Conservation (phyloP, 2,888 invertebrate genomes). For the Ophioninae sp. region DNA sequence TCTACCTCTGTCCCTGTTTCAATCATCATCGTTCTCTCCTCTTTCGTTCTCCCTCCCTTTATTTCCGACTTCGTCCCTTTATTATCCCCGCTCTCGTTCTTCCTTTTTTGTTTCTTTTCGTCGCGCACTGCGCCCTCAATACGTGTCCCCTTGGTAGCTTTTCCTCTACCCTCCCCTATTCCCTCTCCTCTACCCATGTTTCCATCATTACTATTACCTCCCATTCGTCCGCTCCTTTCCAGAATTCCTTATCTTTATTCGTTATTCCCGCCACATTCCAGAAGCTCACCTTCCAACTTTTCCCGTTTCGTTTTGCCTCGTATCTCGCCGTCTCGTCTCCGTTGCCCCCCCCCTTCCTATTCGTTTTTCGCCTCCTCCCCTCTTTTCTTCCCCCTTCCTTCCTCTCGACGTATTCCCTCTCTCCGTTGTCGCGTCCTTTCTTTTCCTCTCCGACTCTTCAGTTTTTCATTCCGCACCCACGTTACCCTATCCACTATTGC, state of each 20-base stretch:
- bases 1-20: constrained; percentile 28
- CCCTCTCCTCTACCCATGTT: constrained; percentile 7
- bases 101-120: constrained; percentile 51
- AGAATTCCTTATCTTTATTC: constrained; percentile 7
- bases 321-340: not conserved
- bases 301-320: not conserved
- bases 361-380: not conserved
- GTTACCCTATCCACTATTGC: too few species aligned
- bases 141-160: not conserved
- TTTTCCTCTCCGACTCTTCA: not conserved
- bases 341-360: not conserved
- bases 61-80: constrained; percentile 37
- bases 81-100: constrained; percentile 58
- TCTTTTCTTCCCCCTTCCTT: not conserved
- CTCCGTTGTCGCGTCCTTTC: not conserved
- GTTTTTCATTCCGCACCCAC: constrained; percentile 2
- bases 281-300: not conserved
- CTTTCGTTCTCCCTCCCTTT: constrained; percentile 1
- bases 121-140: constrained; percentile 5
- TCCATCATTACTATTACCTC: constrained; percentile 4
- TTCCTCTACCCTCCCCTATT: not conserved
- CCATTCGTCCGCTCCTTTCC: not conserved
- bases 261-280: not conserved
- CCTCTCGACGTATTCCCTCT: not conserved
- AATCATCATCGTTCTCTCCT: not conserved